Evolutionary conservation across 2,888 invertebrate genomes (phyloP), one percentile per base, ranked within the genome.

Genomic region (Pristionchus japonicus): DNA sequence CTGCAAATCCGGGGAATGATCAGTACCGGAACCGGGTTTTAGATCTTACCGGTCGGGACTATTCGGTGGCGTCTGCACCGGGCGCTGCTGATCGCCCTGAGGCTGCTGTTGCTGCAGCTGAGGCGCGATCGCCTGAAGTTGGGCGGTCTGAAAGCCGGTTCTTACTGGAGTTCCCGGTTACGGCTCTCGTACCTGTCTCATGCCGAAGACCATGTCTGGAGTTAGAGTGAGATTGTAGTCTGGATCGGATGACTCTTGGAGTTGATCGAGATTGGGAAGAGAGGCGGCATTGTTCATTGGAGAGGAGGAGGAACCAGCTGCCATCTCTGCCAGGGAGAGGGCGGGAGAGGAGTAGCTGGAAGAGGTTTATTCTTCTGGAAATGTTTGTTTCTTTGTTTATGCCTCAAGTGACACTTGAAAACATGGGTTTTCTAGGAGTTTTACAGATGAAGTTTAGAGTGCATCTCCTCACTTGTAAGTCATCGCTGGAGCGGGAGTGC

Each of bases 191-290:
- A 89, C 89, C 47, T 92, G 91, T 17, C 89, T 88, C 91, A 90
- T 89, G 87, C 92, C 93, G 64, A 91, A 89, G 88, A 92, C 92
- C 91, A 92, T 93, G 43, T 93, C 93, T 37, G 93, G 93, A 13
- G 93, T 93, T 27, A 93, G 92, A 4, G 93, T 93, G 85, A 92
- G 89, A 88, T 93, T 93, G 88, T 93, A 93, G 80, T 93, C 93
- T 9, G 93, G 93, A 86, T 93, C 93, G 27, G 92, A 92, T 34
- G 92, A 92, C 87, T n/a, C 87, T 27, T 77, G 87, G 4, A 80
- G 77, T 34, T 89, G 90, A 37, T 91, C 91, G 7, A 92, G 88
- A 80, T 92, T 92, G 34, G 92, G 92, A 90, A 92, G 91, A 34
- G 91, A 91, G 0, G 90, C 89, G 0, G 91, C 91, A 1, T 61